A percentile compares a stretch with the other conserved stretches of the same genome.
phyloP scores from a whole-genome alignment of 1,140 invertebrate genomes.

The Drosophila pachea region DNA sequence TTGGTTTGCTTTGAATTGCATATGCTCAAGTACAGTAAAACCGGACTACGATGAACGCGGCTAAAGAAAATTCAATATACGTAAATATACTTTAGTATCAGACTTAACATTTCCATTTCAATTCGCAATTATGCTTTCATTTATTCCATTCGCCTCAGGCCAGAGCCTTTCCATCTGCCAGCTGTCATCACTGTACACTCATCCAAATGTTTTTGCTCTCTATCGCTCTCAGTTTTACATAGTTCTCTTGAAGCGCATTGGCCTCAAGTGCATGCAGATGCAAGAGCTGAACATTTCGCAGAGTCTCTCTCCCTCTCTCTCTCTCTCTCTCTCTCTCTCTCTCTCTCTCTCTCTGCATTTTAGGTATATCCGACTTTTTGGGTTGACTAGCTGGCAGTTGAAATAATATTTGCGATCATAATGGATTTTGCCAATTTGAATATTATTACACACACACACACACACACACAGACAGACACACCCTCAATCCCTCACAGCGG shows the following conservation, averaged over 20 bases:
- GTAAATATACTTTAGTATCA: background rate
- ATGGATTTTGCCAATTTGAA: conserved; percentile 77
- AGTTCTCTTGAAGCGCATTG: conserved; percentile 21
- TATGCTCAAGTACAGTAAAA: conserved; percentile 31
- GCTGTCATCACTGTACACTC: conserved; percentile 9
- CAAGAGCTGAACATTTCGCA: conserved; percentile 26
- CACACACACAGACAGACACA: conserved; percentile 31
- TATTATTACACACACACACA: conserved; percentile 70
- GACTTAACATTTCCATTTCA: background rate
- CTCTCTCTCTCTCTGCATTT: conserved; percentile 8
- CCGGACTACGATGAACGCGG: background rate
- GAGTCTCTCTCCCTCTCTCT: conserved; percentile 1
- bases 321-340: background rate
- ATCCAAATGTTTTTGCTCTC: conserved; percentile 12
- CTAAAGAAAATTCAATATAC: background rate
- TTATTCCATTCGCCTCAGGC: background rate
- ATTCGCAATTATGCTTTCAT: background rate
- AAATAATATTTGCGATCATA: conserved; percentile 77
- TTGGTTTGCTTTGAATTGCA: conserved; percentile 29
- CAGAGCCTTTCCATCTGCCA: background rate
- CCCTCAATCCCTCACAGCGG: conserved; percentile 6
- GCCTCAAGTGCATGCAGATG: conserved; percentile 35
- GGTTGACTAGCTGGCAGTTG: conserved; percentile 51
- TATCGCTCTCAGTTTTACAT: conserved; percentile 26
- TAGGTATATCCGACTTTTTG: conserved; percentile 33